These are phyloP conservation scores for Nipponacmea schrenckii DNA, from an alignment of 2,888 invertebrate species.

Conservation along the genomic window DNA sequence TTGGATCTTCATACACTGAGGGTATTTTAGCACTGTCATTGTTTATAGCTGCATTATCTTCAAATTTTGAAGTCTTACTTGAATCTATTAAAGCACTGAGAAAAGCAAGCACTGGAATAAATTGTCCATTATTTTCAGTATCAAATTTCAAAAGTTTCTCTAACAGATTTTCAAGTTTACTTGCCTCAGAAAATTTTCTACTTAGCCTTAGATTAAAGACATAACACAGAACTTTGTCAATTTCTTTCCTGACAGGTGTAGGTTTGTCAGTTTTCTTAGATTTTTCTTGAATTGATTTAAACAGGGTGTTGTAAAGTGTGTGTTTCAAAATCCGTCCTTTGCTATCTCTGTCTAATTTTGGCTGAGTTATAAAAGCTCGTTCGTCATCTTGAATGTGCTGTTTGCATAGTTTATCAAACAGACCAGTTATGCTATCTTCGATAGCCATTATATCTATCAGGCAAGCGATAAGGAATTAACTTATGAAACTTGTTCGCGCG, in stretches of 20 bases:
- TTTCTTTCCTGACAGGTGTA: constrained; percentile 27
- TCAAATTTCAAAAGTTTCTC: constrained; percentile 17
- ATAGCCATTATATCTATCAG: not conserved
- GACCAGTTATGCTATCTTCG: constrained; percentile 37
- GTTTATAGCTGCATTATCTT: not conserved
- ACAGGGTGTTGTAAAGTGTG: constrained; percentile 43
- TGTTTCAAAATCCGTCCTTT: constrained; percentile 37
- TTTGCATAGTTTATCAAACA: constrained; percentile 44
- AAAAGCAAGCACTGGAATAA: not conserved
- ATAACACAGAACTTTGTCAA: constrained; percentile 40
- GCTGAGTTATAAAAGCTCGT: constrained; percentile 41
- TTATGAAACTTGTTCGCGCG: too few species aligned
- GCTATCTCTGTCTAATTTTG: constrained; percentile 34
- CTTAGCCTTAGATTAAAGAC: constrained; percentile 40
- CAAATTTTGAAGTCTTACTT: not conserved
- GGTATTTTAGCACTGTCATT: not conserved
- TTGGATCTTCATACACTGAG: not conserved
- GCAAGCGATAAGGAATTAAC: too few species aligned
- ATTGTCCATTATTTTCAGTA: not conserved
- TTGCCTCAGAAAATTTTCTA: constrained; percentile 52
- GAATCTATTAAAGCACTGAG: constrained; percentile 9
- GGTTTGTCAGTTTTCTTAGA: constrained; percentile 28
- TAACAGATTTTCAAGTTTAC: constrained; percentile 44
- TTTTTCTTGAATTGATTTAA: constrained; percentile 41
- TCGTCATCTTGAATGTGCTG: constrained; percentile 34